These are phyloP conservation scores for Lethocerus indicus DNA, from an alignment of 1,140 invertebrate genomes.

Conservation along the genomic window DNA sequence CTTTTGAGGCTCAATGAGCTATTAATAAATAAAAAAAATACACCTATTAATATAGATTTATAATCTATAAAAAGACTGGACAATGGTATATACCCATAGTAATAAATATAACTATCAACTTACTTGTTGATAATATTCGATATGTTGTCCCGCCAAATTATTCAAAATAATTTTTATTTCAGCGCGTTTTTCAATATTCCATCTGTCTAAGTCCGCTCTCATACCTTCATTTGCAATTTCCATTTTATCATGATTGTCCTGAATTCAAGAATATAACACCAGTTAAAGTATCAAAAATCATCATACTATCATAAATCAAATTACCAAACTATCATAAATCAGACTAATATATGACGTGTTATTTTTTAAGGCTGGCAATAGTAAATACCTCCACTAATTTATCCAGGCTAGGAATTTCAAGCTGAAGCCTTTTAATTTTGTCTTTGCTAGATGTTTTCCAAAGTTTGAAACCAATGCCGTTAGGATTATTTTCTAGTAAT, in stretches of 20 bases:
- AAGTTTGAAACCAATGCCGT: constrained; percentile 23
- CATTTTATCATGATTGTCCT: constrained; percentile 37
- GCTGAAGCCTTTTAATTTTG: constrained; percentile 34
- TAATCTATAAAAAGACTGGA: not conserved
- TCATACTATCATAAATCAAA: not conserved
- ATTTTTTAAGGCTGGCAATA: too few species aligned
- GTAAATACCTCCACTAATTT: constrained; percentile 31
- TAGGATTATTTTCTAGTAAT: constrained; percentile 22
- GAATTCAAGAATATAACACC: not conserved
- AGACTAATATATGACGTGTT: too few species aligned
- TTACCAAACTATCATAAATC: too few species aligned
- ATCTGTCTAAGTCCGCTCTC: constrained; percentile 48
- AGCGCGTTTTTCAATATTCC: constrained; percentile 47
- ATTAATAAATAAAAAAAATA: not conserved
- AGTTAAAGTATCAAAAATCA: not conserved
- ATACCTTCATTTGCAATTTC: constrained; percentile 56
- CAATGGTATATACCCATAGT: not conserved
- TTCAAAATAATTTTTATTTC: constrained; percentile 48
- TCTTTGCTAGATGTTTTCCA: constrained; percentile 35
- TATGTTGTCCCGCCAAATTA: constrained; percentile 46
- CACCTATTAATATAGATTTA: not conserved
- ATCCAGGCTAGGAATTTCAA: constrained; percentile 32
- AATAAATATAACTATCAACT: too few species aligned
- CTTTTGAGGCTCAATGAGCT: not conserved
- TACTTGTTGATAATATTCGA: constrained; percentile 42